Evolutionary conservation across 1,140 invertebrate genomes (phyloP).

Genomic region (Lucilia cuprina): DNA sequence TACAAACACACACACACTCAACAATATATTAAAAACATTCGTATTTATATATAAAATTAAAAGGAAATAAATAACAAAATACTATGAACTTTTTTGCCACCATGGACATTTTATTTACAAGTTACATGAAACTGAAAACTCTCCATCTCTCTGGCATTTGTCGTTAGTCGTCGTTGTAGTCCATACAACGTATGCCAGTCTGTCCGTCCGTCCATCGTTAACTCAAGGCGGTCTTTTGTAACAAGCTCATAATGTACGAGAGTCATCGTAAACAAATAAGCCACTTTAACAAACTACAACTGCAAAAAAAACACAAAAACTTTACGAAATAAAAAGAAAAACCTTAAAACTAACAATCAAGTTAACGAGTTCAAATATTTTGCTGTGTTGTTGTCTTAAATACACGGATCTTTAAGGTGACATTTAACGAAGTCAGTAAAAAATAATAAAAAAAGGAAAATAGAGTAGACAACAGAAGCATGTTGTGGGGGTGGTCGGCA

Average conservation of each 20-base stretch:
- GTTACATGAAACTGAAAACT: conserved; percentile 12
- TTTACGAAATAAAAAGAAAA: not conserved
- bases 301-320: not conserved
- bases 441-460: not conserved
- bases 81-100: conserved; percentile 22
- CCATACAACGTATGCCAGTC: not conserved
- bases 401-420: conserved; percentile 2
- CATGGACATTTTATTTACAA: conserved; percentile 19
- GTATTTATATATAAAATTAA: conserved; percentile 22
- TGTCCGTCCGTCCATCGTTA: not conserved
- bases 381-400: not conserved
- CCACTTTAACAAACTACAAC: conserved; percentile 17
- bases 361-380: conserved; percentile 28
- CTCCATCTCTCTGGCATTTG: conserved; percentile 12
- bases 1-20: not conserved
- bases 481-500: not conserved
- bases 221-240: conserved; percentile 8
- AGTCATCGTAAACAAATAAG: conserved; percentile 28
- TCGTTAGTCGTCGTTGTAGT: not conserved
- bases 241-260: not conserved
- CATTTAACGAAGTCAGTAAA: not conserved
- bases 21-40: not conserved
- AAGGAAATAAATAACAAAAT: conserved; percentile 35
- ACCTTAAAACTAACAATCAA: not conserved
- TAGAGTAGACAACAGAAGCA: not conserved